Percentiles rank a stretch among this genome's conserved stretches.
Evolutionary conservation across 1,140 invertebrate genomes (phyloP).

Genomic region (Bombus turneri): DNA sequence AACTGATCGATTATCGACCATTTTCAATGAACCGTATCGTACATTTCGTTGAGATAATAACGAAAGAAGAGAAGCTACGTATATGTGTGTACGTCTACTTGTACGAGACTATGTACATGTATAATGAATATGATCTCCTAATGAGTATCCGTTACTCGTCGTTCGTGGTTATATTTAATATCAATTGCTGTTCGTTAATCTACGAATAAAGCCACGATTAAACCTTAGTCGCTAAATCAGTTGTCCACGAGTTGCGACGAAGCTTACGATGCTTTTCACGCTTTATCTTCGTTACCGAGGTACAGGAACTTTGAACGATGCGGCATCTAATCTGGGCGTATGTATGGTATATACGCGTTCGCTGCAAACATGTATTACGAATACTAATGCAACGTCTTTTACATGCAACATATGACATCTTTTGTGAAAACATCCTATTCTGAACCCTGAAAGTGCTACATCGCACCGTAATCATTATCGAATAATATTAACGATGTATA

Average conservation of each 20-base stretch:
- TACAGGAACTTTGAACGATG: neutral
- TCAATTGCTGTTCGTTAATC: neutral
- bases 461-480: too few relatives aligned
- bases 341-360: neutral
- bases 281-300: slow-evolving; percentile 1
- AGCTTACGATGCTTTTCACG: neutral
- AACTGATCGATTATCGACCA: too few relatives aligned
- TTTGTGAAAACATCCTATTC: neutral
- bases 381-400: neutral
- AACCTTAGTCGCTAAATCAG: neutral
- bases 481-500: too few relatives aligned
- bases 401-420: neutral
- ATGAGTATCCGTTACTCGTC: neutral
- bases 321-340: neutral
- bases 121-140: neutral
- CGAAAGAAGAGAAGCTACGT: neutral
- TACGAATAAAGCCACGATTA: neutral
- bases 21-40: too few relatives aligned
- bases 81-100: too few relatives aligned
- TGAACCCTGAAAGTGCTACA: too few relatives aligned
- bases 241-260: neutral
- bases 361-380: neutral
- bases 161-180: neutral
- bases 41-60: too few relatives aligned
- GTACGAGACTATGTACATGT: too few relatives aligned